Base-by-base conservation (phyloP, 2,797 vertebrate species). In the Poecilia wingei region DNA sequence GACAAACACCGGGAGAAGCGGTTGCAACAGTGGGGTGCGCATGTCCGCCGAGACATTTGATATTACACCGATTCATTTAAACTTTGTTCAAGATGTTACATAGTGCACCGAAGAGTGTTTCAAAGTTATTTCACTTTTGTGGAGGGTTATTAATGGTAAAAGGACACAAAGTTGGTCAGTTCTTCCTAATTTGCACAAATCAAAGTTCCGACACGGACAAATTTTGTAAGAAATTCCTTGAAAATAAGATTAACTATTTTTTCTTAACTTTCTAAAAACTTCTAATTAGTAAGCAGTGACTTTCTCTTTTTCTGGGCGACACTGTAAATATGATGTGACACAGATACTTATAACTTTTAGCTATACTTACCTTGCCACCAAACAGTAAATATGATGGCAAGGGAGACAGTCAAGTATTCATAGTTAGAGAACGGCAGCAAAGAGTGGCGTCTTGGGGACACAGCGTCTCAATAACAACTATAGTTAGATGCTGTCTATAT, bases 121-220 rank as follows among this genome's bases (percentile, higher is more conserved):
- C 76, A 73, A 73, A 76, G 70, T 43, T 73, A 82, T 80, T 57
- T 85, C 10, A 3, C 45, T 80, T 61, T 71, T 9, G 25, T 1
- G 33, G 6, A 14, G 66, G 31, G 3, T 36, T 47, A 22, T 78
- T 69, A n/a, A 49, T 76, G 57, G 81, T 77, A 33, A 45, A 83
- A 68, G 66, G 81, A 79, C n/a, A 68, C 72, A 80, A 79, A 68
- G 77, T 84, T 82, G 46, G 77, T 78, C 36, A 70, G 76, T 49
- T 51, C 49, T 0, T 45, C 20, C 76, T 36, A 10, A 41, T 41
- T 41, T 68, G 25, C 4, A 13, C 6, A 68, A 6, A 14, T n/a
- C 8, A 43, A 69, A 25, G 25, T 12, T 66, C 7, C 9, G 2
- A 66, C 61, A 22, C 18, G 5, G 7, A 66, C 59, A 64, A 36